These are phyloP conservation scores for Coccyzus lansbergi DNA, from an alignment of 2,797 vertebrate species.

Conservation along the genomic window DNA sequence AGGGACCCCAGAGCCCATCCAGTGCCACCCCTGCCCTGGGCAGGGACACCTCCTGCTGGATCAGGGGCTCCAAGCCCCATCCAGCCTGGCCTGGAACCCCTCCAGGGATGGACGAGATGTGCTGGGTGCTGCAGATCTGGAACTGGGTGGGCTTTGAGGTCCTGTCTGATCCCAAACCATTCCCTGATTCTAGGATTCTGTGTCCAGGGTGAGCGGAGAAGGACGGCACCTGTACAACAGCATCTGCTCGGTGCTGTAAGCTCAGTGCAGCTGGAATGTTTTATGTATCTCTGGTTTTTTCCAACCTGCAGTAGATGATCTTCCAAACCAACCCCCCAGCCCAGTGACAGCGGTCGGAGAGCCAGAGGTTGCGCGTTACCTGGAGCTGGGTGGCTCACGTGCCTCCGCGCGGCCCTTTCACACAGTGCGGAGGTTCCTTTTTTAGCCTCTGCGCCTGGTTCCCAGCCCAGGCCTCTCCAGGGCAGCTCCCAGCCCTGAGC, in stretches of 20 bases:
- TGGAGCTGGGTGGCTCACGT: neutral
- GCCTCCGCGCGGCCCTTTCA: neutral
- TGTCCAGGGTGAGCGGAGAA: neutral
- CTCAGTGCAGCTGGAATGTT: rapidly evolving
- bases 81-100: too few species aligned
- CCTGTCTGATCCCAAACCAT: too few species aligned
- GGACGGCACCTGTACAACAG: neutral
- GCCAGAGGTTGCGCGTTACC: neutral
- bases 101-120: too few species aligned
- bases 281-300: neutral
- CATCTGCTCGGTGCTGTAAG: rapidly evolving
- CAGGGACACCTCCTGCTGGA: too few species aligned
- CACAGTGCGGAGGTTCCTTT: neutral
- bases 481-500: neutral
- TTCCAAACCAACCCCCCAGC: neutral
- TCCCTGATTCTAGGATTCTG: too few species aligned
- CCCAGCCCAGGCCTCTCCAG: neutral
- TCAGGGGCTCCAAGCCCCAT: too few species aligned
- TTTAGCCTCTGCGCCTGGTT: neutral
- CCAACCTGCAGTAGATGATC: neutral
- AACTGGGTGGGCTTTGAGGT: too few species aligned
- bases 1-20: too few species aligned
- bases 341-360: neutral
- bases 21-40: too few species aligned
- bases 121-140: too few species aligned